These are phyloP conservation scores for Dicyrtoma fusca DNA, from an alignment of 2,888 invertebrate genomes.

Conservation along the genomic window DNA sequence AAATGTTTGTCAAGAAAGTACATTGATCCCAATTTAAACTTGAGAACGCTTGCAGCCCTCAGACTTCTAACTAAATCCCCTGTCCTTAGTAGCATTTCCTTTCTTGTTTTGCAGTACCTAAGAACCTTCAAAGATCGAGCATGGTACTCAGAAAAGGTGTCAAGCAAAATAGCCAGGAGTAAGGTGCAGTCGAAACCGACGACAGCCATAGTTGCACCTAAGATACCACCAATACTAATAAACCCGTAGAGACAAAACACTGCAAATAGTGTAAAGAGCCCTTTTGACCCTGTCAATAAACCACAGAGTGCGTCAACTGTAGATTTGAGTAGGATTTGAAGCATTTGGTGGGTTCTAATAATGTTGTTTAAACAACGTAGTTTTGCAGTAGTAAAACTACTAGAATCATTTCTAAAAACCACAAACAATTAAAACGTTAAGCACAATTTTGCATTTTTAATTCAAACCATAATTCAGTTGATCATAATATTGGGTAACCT, in stretches of 20 bases:
- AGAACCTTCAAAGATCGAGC: background rate
- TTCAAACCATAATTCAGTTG: background rate
- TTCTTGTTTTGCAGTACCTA: background rate
- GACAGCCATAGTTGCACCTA: background rate
- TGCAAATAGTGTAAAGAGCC: background rate
- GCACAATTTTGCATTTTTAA: background rate
- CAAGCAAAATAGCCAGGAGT: background rate
- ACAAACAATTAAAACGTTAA: background rate
- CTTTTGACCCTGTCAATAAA: background rate
- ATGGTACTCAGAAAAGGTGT: background rate
- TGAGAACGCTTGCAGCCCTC: background rate
- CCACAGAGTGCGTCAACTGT: background rate
- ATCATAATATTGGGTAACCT: background rate
- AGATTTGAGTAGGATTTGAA: background rate
- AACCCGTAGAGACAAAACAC: slow-evolving; percentile 11
- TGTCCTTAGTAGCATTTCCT: background rate
- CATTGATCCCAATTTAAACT: background rate
- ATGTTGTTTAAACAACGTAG: background rate
- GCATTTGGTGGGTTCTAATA: background rate
- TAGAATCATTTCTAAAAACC: background rate
- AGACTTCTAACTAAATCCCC: no score
- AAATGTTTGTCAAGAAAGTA: slow-evolving; percentile 3
- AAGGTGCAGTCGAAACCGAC: background rate
- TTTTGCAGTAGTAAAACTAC: background rate
- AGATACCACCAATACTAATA: background rate